Evolutionary conservation across 2,888 invertebrate genomes (phyloP).

Genomic region (Eilema depressum): DNA sequence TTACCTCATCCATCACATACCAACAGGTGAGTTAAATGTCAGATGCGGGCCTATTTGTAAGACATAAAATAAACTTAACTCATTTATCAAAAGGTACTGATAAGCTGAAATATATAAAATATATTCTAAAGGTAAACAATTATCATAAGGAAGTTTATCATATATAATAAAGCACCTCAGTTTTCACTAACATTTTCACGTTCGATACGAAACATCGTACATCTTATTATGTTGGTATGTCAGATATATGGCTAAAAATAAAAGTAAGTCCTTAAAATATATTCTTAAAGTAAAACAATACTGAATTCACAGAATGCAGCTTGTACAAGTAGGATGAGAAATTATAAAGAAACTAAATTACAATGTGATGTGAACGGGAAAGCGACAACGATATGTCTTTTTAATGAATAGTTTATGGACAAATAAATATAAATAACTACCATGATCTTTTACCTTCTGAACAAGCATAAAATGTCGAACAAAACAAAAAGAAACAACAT

Average conservation of each 20-base stretch:
- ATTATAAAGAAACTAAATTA: not conserved
- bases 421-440: too few species aligned
- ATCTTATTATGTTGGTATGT: conserved; percentile 2
- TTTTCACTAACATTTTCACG: conserved; percentile 26
- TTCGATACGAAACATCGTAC: conserved; percentile 11
- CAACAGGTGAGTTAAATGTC: too few species aligned
- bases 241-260: conserved; percentile 18
- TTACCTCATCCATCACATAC: too few species aligned
- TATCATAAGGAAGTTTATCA: conserved; percentile 20
- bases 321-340: conserved; percentile 12
- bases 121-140: conserved; percentile 1
- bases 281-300: conserved; percentile 48
- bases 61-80: too few species aligned
- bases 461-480: not conserved
- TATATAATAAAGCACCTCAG: conserved; percentile 28
- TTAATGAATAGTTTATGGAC: not conserved
- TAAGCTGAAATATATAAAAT: conserved; percentile 22
- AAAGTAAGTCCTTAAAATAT: conserved; percentile 33
- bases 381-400: not conserved
- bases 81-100: too few species aligned
- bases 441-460: not conserved
- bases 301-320: conserved; percentile 59
- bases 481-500: not conserved
- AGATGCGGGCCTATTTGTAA: too few species aligned
- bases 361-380: not conserved